Evolutionary conservation across 2,888 invertebrate species (phyloP), one percentile per base, ranked within the genome.

Genomic region (Xanthorhoe spadicearia): DNA sequence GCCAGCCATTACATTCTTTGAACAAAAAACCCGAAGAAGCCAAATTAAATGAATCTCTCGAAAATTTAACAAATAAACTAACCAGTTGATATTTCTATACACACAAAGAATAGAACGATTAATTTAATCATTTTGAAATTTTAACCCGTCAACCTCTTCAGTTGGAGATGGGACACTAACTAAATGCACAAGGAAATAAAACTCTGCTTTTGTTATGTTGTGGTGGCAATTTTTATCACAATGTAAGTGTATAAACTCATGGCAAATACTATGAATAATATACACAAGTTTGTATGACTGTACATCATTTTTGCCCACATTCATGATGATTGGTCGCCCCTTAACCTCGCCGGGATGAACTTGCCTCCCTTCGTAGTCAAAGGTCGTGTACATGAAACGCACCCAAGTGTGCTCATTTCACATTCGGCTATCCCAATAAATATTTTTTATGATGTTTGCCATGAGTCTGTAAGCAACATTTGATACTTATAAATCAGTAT

Each of bases 401-500:
- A 43, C 13, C 13, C 38, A 13, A 13, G 10, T 43, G 38, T 43
- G 0, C 13, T 13, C 4, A 13, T 13, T 13, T 13, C 38, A 13
- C 48, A 48, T 7, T 48, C 15, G 48, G 8, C 13, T 48, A 48
- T 48, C 13, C 15, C 8, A 6, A 13, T 17, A 48, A 48, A 17
- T 48, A 48, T 48, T 51, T 23, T 6, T n/a, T 51, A 51, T 13
- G 51, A n/a, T 19, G 18, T 23, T 23, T 18, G 10, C 49, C 49
- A 49, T 49, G 23, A 61, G 54, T 61, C 48, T 54, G 54, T 49
- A 54, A 3, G 35, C 35, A 10, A 17, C 48, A 19, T 54, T 48
- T 19, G 10, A 23, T 68, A 73, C 75, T 76, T 80, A 81, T 86
- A 85, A 86, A 85, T 74, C 81, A 83, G 83, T 89, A 86, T 86